Conservation (phyloP, 2,888 invertebrate genomes). For the Drosophila nr. perissopoda region DNA sequence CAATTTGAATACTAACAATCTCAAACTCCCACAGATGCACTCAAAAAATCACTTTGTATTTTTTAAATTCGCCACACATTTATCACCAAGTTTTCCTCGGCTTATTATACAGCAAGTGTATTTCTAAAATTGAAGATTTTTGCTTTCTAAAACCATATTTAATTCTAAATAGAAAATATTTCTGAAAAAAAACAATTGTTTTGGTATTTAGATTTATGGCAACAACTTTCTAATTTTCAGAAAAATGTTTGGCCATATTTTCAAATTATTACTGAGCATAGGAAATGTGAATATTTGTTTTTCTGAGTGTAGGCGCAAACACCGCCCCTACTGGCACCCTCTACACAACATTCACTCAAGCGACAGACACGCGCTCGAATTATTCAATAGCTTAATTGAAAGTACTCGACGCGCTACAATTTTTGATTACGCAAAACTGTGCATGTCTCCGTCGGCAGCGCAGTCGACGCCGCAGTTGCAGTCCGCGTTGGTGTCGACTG, state of each 20-base stretch:
- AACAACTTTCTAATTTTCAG: neutral
- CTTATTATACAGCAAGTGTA: neutral
- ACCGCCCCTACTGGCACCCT: slow-evolving; percentile 5
- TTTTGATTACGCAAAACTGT: slow-evolving; percentile 75
- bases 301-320: neutral
- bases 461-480: slow-evolving; percentile 22
- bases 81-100: fast-evolving
- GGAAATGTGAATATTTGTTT: neutral
- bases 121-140: neutral
- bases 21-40: neutral
- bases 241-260: neutral
- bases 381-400: slow-evolving; percentile 81
- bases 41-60: neutral
- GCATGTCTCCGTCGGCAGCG: slow-evolving; percentile 31
- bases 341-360: slow-evolving; percentile 60
- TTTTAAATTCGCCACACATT: neutral
- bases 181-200: neutral
- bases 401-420: slow-evolving; percentile 74
- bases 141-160: neutral
- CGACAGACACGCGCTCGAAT: slow-evolving; percentile 67
- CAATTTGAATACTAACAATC: neutral
- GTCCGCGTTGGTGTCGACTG: slow-evolving; percentile 26
- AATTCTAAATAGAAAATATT: neutral
- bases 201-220: neutral
- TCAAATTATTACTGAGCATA: neutral